Base-by-base conservation (phyloP, 2,113 vertebrate species). In the Nyctibius bracteatus region DNA sequence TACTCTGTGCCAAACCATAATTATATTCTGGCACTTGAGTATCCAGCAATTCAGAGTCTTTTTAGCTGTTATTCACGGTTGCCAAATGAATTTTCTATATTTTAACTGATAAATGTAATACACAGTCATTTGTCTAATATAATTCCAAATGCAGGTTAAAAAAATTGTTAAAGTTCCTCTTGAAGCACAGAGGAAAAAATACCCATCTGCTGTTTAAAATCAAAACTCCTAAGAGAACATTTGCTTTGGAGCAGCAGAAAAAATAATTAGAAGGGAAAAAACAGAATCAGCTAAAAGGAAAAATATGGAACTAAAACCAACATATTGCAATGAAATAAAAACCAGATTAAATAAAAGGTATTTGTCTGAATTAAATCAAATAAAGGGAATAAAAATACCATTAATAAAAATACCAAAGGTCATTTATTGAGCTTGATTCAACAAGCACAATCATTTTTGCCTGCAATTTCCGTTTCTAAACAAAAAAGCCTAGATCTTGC, bases 261-360 rank as follows among this genome's bases (percentile, higher is more conserved):
- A 94, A 94, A 88, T 68, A 94, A 91, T 92, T 91, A 90, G 63
- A 88, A 54, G 58, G 43, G 22, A 43, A 77, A 85, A 78, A 68
- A 2, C 18, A 67, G 55, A 82, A 88, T 66, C 52, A 82, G 27
- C 25, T 63, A 43, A 89, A 91, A 82, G 47, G 27, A 70, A 88
- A 95, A 81, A 73, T 81, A 74, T 2, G 6, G 31, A 92, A 74
- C 35, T 70, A 70, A 83, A 88, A 5, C 23, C 14, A 86, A 58
- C n/a, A 3, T 15, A 27, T 27, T 63, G 35, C 43, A 86, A 54
- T 39, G n/a, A 88, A 85, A 92, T 61, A 41, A 81, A 75, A 71
- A 88, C 44, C 12, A 67, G 46, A 73, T 83, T 57, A 70, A 82
- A 88, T 66, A 66, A 61, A 89, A 77, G 3, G 7, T 37, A 72